Base-by-base conservation (phyloP, 2,888 invertebrate genomes). In the Seira musarum region DNA sequence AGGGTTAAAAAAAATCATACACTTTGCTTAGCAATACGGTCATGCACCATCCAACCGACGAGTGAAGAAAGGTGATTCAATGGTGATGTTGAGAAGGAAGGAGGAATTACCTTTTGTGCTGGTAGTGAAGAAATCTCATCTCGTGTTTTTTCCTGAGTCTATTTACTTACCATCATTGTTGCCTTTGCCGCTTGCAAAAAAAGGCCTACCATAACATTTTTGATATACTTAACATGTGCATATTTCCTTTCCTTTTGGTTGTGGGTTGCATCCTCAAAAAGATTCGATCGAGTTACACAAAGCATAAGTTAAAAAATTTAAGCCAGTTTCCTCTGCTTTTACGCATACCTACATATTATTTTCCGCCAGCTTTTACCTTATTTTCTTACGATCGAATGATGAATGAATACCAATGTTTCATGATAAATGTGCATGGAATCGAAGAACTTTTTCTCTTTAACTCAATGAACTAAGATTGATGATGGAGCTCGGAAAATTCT, bases 181-280 rank as follows among this genome's bases (percentile, higher is more conserved):
- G n/a, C 57, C n/a, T 57, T 17, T 57, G n/a, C 57, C n/a, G n/a
- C n/a, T 60, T 60, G 60, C n/a, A 15, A 53, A 53, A 53, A 60
- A 21, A 49, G 49, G 2, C n/a, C 53, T 53, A 53, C 30, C 49
- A 13, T 49, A 49, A 49, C 49, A 49, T 60, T 57, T 57, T 60
- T 13, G 49, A 49, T n/a, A 49, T 13, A 49, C 2, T n/a, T 13
- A 49, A n/a, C 49, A 13, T 13, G 15, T 49, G 49, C 17, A n/a
- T 49, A 49, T 49, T 49, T n/a, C 49, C 15, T n/a, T 15, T 49
- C 15, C 15, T n/a, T n/a, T 49, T 15, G 6, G 6, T n/a, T 49
- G 3, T 40, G 40, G 40, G n/a, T 3, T 49, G 49, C 49, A 49
- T 13, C 30, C 30, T 2, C 30, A 30, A 30, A 30, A 30, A 30